These are phyloP conservation scores for Paramormyrops hopkinsi DNA, from an alignment of 2,797 vertebrate species.

Conservation along the genomic window DNA sequence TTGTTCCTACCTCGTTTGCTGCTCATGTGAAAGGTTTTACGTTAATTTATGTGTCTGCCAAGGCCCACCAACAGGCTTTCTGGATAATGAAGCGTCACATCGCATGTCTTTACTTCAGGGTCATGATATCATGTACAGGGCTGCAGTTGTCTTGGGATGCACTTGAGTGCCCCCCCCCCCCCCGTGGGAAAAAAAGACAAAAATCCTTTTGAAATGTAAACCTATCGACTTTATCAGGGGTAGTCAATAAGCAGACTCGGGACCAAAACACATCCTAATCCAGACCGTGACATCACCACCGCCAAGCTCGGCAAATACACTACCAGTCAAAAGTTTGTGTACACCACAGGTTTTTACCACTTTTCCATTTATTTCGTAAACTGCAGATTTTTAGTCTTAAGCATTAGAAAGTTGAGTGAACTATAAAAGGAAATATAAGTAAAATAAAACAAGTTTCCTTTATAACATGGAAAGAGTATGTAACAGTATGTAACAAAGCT, in stretches of 20 bases:
- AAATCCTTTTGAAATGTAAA: background rate
- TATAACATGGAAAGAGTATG: background rate
- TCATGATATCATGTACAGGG: background rate
- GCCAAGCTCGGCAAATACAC: background rate
- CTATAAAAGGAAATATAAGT: background rate
- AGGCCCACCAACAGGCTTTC: background rate
- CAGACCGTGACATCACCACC: background rate
- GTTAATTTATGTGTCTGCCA: background rate
- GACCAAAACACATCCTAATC: background rate
- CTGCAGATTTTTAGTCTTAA: background rate
- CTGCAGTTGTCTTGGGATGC: background rate
- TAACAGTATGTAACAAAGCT: background rate
- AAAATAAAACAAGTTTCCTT: background rate
- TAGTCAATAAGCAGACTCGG: background rate
- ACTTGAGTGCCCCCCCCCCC: background rate
- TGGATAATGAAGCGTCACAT: background rate
- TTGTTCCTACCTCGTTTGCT: background rate
- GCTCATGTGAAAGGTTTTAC: background rate
- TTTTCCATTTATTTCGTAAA: background rate
- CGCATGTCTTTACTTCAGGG: background rate
- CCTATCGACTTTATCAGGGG: background rate
- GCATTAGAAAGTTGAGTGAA: background rate
- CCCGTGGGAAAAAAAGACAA: background rate
- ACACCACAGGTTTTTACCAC: background rate
- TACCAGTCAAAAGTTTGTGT: background rate